Percentiles rank a stretch among this genome's conserved stretches.
Evolutionary conservation across 1,140 invertebrate genomes (phyloP).

Genomic region (Hirudo medicinalis): DNA sequence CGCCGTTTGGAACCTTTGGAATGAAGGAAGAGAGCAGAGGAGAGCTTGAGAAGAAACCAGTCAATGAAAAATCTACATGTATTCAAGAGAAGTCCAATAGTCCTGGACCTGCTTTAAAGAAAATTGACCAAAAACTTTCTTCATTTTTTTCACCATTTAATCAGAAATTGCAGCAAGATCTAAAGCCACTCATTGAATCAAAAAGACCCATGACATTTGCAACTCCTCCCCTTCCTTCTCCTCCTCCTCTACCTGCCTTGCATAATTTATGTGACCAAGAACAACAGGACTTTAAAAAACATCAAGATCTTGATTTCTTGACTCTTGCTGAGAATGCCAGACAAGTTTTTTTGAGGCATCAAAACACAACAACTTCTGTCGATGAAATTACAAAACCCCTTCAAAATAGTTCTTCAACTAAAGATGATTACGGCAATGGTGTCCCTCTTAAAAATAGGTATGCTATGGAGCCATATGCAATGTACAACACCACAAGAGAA

Average conservation of each 20-base stretch:
- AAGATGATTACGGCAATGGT: not conserved
- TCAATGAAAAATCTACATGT: too few species aligned
- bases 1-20: too few species aligned
- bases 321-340: conserved; percentile 13
- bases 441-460: not conserved
- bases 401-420: not conserved
- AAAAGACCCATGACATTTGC: not conserved
- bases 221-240: conserved; percentile 16
- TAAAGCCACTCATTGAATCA: not conserved
- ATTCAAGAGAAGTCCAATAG: too few species aligned
- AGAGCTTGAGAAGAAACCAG: too few species aligned
- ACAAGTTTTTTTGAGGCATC: not conserved
- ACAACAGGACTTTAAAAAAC: not conserved
- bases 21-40: too few species aligned
- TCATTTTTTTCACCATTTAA: too few species aligned
- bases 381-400: not conserved
- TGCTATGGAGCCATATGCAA: not conserved
- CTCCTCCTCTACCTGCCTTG: not conserved
- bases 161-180: too few species aligned
- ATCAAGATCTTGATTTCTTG: conserved; percentile 11
- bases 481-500: not conserved
- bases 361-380: not conserved
- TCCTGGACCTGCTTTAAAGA: too few species aligned
- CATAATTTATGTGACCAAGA: not conserved
- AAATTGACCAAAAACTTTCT: too few species aligned